Percentiles rank a stretch among this genome's conserved stretches.
Conservation (phyloP, 2,888 invertebrate genomes). For the Metopia argyrocephala region DNA sequence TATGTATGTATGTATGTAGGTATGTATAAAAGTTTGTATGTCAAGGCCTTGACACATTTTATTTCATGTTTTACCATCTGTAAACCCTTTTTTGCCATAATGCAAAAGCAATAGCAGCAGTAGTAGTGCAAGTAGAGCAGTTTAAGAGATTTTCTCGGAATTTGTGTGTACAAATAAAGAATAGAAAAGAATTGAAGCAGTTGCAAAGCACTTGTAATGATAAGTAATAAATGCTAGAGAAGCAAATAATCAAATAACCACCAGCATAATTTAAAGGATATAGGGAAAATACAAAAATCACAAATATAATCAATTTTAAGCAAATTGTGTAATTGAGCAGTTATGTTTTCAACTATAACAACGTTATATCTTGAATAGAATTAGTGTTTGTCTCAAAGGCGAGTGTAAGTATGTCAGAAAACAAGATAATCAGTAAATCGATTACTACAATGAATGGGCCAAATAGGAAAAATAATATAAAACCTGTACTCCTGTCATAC, state of each 20-base stretch:
- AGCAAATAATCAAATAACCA: neutral
- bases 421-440: no score
- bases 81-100: constrained; percentile 20
- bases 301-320: no score
- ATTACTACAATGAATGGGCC: no score
- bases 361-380: no score
- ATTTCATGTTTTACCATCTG: constrained; percentile 44
- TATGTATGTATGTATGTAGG: neutral
- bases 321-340: no score
- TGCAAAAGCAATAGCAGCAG: neutral
- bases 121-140: neutral
- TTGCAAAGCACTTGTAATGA: neutral
- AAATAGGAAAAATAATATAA: no score
- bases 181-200: neutral
- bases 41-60: constrained; percentile 65
- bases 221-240: neutral
- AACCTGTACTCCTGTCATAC: no score
- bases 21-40: constrained; percentile 46
- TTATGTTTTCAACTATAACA: no score
- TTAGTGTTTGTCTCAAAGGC: no score
- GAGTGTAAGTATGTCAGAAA: no score
- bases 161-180: neutral
- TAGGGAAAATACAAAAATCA: neutral
- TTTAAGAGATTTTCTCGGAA: constrained; percentile 15
- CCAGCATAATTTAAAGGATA: neutral